phyloP scores from a whole-genome alignment of 2,797 vertebrate species.

The Helostoma temminkii region DNA sequence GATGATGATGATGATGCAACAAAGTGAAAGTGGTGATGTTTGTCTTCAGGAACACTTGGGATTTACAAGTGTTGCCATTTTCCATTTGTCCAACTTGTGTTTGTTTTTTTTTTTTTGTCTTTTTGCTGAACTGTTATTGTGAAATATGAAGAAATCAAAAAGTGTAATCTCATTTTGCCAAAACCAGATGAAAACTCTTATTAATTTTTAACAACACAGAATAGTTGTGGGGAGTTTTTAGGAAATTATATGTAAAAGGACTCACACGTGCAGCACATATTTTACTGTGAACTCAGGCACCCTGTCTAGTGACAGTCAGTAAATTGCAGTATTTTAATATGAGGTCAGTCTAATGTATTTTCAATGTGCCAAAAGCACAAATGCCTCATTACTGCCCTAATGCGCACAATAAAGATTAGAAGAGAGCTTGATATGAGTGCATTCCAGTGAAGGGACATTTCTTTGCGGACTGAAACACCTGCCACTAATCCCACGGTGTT shows the following conservation, averaged over 20 bases:
- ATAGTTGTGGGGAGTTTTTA: neutral
- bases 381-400: conserved; percentile 6
- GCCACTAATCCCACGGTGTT: neutral
- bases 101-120: neutral
- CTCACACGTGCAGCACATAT: neutral
- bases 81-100: neutral
- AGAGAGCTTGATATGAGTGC: conserved; percentile 1
- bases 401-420: neutral
- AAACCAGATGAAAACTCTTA: conserved; percentile 7
- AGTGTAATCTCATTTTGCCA: conserved; percentile 1
- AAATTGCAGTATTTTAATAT: conserved; percentile 3
- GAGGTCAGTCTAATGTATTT: neutral
- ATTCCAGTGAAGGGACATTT: conserved; percentile 33
- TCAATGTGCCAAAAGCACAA: conserved; percentile 19
- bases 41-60: conserved; percentile 13
- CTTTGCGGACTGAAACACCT: neutral
- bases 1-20: neutral
- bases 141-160: neutral
- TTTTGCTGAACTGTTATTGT: neutral
- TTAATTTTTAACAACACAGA: neutral
- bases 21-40: conserved; percentile 9
- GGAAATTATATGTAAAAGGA: neutral
- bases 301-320: neutral
- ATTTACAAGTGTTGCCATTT: neutral
- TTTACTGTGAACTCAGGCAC: conserved; percentile 4